phyloP scores from a whole-genome alignment of 2,888 invertebrate species.

The Opisthograptis luteolata region DNA sequence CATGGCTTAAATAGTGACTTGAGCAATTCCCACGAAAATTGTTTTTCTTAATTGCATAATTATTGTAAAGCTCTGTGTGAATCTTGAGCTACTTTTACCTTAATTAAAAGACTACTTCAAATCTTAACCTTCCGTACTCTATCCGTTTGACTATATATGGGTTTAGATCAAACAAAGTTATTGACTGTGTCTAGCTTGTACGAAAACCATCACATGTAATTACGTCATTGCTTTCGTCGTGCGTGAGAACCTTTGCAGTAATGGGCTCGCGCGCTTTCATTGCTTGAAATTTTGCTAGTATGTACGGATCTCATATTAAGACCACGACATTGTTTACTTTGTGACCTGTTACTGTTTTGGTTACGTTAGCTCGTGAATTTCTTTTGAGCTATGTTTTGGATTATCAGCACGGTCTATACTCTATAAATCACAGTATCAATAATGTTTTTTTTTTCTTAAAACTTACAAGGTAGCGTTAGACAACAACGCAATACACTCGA shows the following conservation, averaged over 20 bases:
- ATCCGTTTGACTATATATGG: not conserved
- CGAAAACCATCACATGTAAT: constrained; percentile 42
- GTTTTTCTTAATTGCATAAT: constrained; percentile 30
- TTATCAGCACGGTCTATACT: no score
- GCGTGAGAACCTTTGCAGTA: constrained; percentile 73
- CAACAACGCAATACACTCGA: no score
- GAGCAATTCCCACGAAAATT: constrained; percentile 28
- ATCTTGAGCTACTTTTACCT: constrained; percentile 14
- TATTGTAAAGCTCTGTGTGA: constrained; percentile 31
- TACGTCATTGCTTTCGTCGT: constrained; percentile 76
- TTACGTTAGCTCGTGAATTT: no score
- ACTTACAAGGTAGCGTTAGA: no score
- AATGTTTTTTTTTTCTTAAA: no score
- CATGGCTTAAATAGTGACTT: constrained; percentile 13
- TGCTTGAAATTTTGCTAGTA: no score
- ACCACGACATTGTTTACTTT: no score
- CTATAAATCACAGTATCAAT: no score
- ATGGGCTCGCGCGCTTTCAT: constrained; percentile 64
- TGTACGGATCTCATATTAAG: constrained; percentile 62
- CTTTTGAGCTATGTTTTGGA: no score
- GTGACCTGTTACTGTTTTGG: no score
- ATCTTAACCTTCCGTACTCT: no score
- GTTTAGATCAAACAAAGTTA: not conserved
- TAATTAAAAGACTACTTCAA: constrained; percentile 9
- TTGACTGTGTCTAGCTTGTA: no score